Evolutionary conservation across 1,140 invertebrate species (phyloP), one percentile per base, ranked within the genome.

Genomic region (Callitettix versicolor): DNA sequence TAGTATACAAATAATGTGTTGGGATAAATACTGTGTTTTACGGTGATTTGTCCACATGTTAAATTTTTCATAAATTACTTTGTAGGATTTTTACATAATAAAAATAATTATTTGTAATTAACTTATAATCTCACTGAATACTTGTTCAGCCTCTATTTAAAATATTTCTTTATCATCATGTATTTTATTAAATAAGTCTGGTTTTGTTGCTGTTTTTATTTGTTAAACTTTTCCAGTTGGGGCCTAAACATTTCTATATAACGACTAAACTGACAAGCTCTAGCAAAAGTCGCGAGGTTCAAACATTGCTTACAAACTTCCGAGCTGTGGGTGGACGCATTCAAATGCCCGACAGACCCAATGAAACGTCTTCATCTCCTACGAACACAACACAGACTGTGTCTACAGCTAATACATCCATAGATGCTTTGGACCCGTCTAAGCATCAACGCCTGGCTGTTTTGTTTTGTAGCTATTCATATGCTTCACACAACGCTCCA

Each of bases 401-500:
- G 1, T 18, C 54, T 14, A 15, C 44, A 9, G 18, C 40, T 17
- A 11, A 14, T n/a, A 22, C n/a, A 14, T 53, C 41, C 1, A 15
- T 51, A 15, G 94, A 98, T 70, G 89, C 90, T 20, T 71, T 98
- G 1, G 85, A 93, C 67, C 85, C 88, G 0, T 77, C 77, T 43
- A 86, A 86, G 69, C 95, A 98, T 71, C 95, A 98, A 73, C 72
- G 81, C 36, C 69, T 98, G 7, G 81, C 88, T 5, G 84, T 98
- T 24, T 72, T 98, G 24, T 93, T 97, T 67, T 96, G 91, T 65
- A 96, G 90, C 68, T 96, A 89, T 65, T 86, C 89, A 53, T 79
- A 79, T 58, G 80, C 82, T 41, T 89, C 87, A 0, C 74, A 79
- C 18, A 88, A 91, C 65, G 80, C 84, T 11, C 89, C 91, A 0